A percentile compares a stretch with the other conserved stretches of the same genome.
phyloP scores from a whole-genome alignment of 1,140 invertebrate genomes.

The Notospermus geniculatus region DNA sequence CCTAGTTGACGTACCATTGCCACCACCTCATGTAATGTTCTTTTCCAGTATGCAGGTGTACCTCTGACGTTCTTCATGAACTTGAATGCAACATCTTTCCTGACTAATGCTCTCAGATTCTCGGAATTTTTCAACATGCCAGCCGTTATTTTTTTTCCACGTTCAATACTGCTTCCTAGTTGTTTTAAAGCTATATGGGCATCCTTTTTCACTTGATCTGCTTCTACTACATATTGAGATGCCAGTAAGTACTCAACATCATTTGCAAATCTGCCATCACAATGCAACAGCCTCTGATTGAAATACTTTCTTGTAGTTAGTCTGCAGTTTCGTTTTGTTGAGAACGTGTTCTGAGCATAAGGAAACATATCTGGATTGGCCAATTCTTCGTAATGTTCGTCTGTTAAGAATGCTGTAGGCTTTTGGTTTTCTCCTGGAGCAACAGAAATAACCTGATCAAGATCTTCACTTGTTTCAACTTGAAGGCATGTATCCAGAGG shows the following conservation, averaged over 20 bases:
- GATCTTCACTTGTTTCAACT: background rate
- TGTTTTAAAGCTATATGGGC: conserved; percentile 1
- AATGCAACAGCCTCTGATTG: background rate
- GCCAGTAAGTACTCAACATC: conserved; percentile 4
- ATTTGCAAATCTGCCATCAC: background rate
- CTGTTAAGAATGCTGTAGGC: background rate
- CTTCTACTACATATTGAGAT: background rate
- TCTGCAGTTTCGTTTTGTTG: background rate
- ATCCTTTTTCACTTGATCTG: background rate
- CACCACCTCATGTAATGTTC: conserved; percentile 21
- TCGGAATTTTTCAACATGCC: background rate
- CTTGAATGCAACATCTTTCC: conserved; percentile 20
- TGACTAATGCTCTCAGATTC: conserved; percentile 4
- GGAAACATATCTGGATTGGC: background rate
- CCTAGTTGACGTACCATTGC: conserved; percentile 23
- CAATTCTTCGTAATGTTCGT: conserved; percentile 1
- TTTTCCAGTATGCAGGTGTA: conserved; percentile 26
- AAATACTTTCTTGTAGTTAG: conserved; percentile 3
- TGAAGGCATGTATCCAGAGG: no score
- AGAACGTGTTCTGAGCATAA: background rate
- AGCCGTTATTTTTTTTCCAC: background rate
- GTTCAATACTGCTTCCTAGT: background rate
- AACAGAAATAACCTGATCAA: background rate
- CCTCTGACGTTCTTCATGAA: conserved; percentile 23
- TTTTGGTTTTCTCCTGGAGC: conserved; percentile 4